Conservation (phyloP, 2,113 vertebrate species). For the Semicossyphus pulcher region DNA sequence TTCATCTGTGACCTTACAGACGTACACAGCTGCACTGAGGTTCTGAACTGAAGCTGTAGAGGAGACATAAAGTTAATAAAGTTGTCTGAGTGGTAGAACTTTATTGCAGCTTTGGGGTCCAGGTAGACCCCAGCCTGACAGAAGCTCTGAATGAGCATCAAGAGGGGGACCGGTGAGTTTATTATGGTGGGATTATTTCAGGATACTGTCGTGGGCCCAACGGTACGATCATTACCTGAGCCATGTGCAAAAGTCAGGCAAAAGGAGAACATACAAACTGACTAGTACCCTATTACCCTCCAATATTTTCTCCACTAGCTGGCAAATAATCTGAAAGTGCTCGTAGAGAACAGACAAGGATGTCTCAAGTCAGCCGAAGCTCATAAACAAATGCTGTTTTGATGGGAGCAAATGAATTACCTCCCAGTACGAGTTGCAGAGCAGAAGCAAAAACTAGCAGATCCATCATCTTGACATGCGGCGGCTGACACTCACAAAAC, state of each 20-base stretch:
- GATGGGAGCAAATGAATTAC: background rate
- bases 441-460: background rate
- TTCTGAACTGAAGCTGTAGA: constrained; percentile 2
- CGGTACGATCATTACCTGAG: too few relatives aligned
- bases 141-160: background rate
- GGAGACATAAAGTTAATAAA: too few relatives aligned
- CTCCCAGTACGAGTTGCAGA: background rate
- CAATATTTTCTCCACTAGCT: too few relatives aligned
- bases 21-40: constrained; percentile 30
- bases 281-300: too few relatives aligned
- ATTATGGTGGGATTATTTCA: too few relatives aligned
- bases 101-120: background rate
- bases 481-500: background rate
- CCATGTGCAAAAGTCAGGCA: too few relatives aligned
- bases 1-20: constrained; percentile 52
- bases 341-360: background rate
- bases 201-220: too few relatives aligned
- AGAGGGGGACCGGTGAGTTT: too few relatives aligned
- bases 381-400: background rate
- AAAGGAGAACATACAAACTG: too few relatives aligned
- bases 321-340: background rate
- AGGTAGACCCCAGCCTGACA: background rate
- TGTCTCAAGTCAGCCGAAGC: too few relatives aligned
- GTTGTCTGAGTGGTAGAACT: constrained; percentile 5
- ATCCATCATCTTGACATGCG: background rate